phyloP scores from a whole-genome alignment of 2,797 vertebrate genomes.

The Leptoclinus maculatus region DNA sequence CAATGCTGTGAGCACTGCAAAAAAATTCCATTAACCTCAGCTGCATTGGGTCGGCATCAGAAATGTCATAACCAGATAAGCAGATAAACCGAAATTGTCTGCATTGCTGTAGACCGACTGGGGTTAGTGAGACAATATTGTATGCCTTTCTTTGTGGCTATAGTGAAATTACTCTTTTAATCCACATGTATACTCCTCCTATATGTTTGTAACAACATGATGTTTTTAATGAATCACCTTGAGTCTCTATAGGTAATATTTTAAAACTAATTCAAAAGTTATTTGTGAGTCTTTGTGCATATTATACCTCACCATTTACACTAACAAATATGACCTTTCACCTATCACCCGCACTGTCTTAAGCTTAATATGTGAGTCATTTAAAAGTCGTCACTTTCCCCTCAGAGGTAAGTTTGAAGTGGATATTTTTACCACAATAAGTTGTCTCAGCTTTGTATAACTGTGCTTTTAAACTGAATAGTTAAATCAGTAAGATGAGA shows the following conservation, averaged over 20 bases:
- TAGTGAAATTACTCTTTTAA: background rate
- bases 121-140: background rate
- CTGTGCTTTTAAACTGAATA: slow-evolving; percentile 16
- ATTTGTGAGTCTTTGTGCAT: slow-evolving; percentile 14
- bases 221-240: background rate
- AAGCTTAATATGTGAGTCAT: slow-evolving; percentile 21
- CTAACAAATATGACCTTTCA: slow-evolving; percentile 4
- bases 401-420: background rate
- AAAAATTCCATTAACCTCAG: background rate
- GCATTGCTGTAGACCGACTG: background rate
- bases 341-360: slow-evolving; percentile 17
- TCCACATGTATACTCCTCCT: background rate
- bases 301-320: slow-evolving; percentile 1
- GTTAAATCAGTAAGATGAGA: slow-evolving; percentile 27
- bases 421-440: slow-evolving; percentile 5
- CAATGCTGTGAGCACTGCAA: background rate
- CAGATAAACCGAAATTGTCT: slow-evolving; percentile 1
- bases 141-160: background rate
- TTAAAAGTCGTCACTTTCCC: slow-evolving; percentile 19
- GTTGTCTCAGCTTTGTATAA: slow-evolving; percentile 2
- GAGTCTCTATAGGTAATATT: background rate
- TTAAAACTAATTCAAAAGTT: slow-evolving; percentile 33
- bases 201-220: background rate
- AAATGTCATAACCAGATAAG: background rate
- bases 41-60: background rate